Conservation (phyloP, 2,797 vertebrate genomes). For the Cyclura pinguis region DNA sequence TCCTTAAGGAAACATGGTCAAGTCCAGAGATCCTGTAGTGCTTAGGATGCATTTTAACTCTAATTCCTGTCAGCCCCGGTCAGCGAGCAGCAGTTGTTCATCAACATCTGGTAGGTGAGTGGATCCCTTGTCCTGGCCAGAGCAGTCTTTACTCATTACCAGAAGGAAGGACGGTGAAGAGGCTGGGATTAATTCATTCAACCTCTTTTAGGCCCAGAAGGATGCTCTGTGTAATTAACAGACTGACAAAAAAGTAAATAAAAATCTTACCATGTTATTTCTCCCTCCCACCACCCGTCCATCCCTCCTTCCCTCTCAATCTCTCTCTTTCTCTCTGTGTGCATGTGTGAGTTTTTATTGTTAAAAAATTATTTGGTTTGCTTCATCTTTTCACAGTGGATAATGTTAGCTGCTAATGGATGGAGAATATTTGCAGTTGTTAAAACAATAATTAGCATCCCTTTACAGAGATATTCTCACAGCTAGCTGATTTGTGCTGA, state of each 20-base stretch:
- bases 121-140: background rate
- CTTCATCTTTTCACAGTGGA: conserved; percentile 23
- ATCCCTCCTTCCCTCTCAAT: background rate
- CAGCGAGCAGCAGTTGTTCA: background rate
- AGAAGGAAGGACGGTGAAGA: background rate
- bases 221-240: conserved; percentile 5
- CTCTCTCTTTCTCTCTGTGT: no score
- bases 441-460: conserved; percentile 45
- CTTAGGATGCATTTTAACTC: no score
- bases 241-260: background rate
- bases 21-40: no score
- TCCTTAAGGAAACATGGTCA: background rate
- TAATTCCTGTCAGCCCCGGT: background rate
- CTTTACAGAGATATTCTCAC: conserved; percentile 40
- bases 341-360: background rate
- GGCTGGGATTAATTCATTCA: background rate
- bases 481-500: conserved; percentile 26
- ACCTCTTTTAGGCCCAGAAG: background rate
- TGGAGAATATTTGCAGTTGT: conserved; percentile 39
- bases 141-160: background rate
- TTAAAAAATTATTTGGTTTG: conserved; percentile 32
- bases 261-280: background rate
- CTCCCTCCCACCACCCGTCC: no score
- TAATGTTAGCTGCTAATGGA: background rate
- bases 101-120: background rate